Conservation (phyloP, 2,797 vertebrate genomes). For the Nannoperca australis region DNA sequence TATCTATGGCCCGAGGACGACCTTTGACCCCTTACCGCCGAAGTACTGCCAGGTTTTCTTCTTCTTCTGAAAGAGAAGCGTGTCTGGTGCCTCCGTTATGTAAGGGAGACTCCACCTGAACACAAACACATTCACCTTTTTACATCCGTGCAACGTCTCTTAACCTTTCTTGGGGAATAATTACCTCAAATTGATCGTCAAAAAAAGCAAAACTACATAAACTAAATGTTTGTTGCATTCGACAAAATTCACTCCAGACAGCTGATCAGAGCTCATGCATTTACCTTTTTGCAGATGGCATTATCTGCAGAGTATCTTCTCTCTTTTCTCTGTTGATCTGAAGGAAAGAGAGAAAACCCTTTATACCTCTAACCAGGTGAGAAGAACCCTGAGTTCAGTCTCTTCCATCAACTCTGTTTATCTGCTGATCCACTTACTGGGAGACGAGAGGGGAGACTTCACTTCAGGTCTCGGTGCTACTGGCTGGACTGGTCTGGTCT, state of each 20-base stretch:
- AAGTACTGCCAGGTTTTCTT: slow-evolving; percentile 94
- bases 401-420: neutral
- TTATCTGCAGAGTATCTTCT: slow-evolving; percentile 82
- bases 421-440: slow-evolving; percentile 78
- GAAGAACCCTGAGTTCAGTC: neutral
- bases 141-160: neutral
- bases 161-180: neutral
- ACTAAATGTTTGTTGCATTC: neutral
- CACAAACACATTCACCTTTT: neutral
- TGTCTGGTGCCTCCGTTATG: slow-evolving; percentile 84
- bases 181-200: neutral
- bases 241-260: neutral
- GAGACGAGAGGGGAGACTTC: slow-evolving; percentile 90
- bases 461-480: slow-evolving; percentile 96
- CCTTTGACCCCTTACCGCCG: slow-evolving; percentile 86
- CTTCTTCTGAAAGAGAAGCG: slow-evolving; percentile 91
- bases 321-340: slow-evolving; percentile 83
- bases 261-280: neutral
- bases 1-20: neutral
- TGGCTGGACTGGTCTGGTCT: slow-evolving; percentile 94
- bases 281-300: slow-evolving; percentile 84
- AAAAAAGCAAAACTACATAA: neutral
- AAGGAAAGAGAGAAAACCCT: neutral
- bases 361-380: neutral
- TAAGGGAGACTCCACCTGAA: slow-evolving; percentile 87